A percentile compares a stretch with the other conserved stretches of the same genome.
Evolutionary conservation across 2,888 invertebrate species (phyloP).

Genomic region (Pseudococcus viburni): DNA sequence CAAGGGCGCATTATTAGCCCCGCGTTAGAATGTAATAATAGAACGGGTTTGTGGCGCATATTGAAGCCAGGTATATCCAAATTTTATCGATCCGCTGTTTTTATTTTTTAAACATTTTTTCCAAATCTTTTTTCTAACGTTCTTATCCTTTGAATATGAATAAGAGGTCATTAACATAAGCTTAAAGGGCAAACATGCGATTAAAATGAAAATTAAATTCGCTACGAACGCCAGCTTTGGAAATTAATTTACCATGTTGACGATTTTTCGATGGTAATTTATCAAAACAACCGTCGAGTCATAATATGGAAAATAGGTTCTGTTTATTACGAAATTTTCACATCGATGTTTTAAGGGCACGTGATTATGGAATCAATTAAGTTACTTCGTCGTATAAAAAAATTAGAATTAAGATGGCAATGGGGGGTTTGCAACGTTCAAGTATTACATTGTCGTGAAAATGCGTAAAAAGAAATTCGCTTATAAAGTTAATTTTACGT

Average conservation of each 20-base stretch:
- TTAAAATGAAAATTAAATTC: constrained; percentile 14
- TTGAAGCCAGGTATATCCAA: neutral
- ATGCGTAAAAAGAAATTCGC: too few relatives aligned
- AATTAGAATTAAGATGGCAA: neutral
- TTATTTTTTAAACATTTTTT: constrained; percentile 9
- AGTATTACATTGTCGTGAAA: too few relatives aligned
- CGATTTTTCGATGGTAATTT: neutral
- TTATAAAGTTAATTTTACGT: neutral
- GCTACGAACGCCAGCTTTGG: neutral
- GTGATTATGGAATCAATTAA: neutral
- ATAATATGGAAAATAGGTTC: neutral
- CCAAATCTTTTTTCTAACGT: constrained; percentile 3
- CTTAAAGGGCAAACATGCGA: constrained; percentile 50
- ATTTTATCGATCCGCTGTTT: constrained; percentile 30
- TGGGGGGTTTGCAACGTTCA: too few relatives aligned
- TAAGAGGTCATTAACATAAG: constrained; percentile 32
- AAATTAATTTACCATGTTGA: constrained; percentile 6
- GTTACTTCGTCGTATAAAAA: neutral
- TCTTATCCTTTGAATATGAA: neutral
- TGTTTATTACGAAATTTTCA: neutral
- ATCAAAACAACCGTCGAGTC: neutral
- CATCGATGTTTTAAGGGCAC: neutral
- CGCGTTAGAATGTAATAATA: constrained; percentile 19
- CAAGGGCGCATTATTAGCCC: constrained; percentile 14
- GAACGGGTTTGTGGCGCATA: neutral